Evolutionary conservation across 2,797 vertebrate species (phyloP), one percentile per base, ranked within the genome.

Genomic region (Hozukius guyotensis): DNA sequence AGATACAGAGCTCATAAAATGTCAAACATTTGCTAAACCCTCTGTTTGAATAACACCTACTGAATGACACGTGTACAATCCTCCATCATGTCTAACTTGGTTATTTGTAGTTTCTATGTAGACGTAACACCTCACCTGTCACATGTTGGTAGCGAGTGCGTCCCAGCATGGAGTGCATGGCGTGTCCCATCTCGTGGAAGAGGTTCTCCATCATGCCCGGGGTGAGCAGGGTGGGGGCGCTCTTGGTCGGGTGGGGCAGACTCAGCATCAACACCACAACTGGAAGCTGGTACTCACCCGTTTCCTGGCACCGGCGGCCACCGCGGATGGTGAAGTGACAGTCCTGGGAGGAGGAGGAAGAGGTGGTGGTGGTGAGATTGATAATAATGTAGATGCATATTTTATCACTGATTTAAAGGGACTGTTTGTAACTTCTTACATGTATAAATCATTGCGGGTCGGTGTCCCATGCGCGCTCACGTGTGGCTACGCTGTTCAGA

Each of bases 161-260:
- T 56, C 98, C 99, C 72, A 99, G 93, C 98, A 99, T 99, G 3
- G 99, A 99, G 93, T 99, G 99, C 97, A 99, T 98, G 80, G 98
- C 99, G 31, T 99, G 98, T 0, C 99, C 99, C 98, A 99, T 99
- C 92, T 99, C 99, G 25, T 99, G 99, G 93, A 99, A 99, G 27
- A 99, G 98, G 90, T 99, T 99, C 87, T 99, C 98, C 98, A 99
- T 98, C 98, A 99, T 99, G 22, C 97, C 96, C 0, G 99, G 98
- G 10, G 97, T 98, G 18, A 99, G 93, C 12, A 99, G 94, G 0
- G 97, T 97, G 65, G 98, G 98, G 10, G 94, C 85, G 1, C 83
- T 88, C 79, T 93, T 95, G 24, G 95, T 94, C 27, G 97, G 96
- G 3, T 91, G 95, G 8, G 98, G 97, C 38, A 99, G 96, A 79